These are phyloP conservation scores for Bombyx mandarina DNA, from an alignment of 1,140 invertebrate genomes.

Conservation along the genomic window DNA sequence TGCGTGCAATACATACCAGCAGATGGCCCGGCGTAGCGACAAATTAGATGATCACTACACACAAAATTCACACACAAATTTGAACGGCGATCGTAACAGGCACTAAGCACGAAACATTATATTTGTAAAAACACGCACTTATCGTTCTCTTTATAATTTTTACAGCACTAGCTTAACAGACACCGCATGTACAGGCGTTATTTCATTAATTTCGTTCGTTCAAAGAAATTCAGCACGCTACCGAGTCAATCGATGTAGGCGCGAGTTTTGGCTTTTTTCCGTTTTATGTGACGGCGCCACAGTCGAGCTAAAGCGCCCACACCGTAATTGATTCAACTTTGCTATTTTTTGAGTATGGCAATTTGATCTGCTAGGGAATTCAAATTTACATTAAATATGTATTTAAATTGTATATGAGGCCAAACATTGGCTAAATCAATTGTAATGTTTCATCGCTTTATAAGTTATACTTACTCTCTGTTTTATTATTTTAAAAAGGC, in stretches of 20 bases:
- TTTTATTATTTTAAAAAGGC: no score
- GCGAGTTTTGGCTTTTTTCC: conserved; percentile 44
- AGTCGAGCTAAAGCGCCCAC: conserved; percentile 13
- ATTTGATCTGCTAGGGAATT: no score
- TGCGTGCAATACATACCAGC: conserved; percentile 45
- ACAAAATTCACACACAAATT: conserved; percentile 30
- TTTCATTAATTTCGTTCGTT: conserved; percentile 43
- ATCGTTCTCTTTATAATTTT: conserved; percentile 37
- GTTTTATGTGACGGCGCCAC: conserved; percentile 28
- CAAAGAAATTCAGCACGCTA: conserved; percentile 38
- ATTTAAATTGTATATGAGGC: no score
- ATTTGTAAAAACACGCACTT: conserved; percentile 45
- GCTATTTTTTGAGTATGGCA: neutral
- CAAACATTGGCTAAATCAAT: no score
- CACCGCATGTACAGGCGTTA: conserved; percentile 50
- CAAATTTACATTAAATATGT: no score
- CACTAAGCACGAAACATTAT: conserved; percentile 65
- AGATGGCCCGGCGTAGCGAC: conserved; percentile 30
- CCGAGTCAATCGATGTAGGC: conserved; percentile 59
- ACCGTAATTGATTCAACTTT: conserved; percentile 14
- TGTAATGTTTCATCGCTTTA: no score
- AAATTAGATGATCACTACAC: conserved; percentile 20
- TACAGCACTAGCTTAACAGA: conserved; percentile 59
- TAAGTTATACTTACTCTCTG: no score
- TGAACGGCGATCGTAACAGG: conserved; percentile 37